phyloP scores from a whole-genome alignment of 2,888 invertebrate genomes.

The Drosophila borborema region DNA sequence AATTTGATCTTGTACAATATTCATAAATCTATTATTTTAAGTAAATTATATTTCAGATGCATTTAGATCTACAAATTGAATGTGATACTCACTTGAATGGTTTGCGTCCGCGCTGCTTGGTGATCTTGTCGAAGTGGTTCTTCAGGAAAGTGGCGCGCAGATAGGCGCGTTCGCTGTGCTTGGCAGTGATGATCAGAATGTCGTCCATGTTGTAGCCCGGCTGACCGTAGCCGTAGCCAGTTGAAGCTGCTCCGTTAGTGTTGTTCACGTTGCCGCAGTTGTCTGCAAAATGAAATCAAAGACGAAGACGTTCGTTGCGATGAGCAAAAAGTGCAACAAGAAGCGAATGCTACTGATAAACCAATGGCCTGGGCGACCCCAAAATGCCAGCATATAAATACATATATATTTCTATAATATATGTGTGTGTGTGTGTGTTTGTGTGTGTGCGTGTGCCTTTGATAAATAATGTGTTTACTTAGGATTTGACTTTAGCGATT shows the following conservation, averaged over 20 bases:
- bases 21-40: not conserved
- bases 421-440: not conserved
- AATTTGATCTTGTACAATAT: not conserved
- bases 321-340: slow-evolving; percentile 53
- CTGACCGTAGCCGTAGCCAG: slow-evolving; percentile 57
- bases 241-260: slow-evolving; percentile 64
- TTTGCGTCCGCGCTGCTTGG: slow-evolving; percentile 91
- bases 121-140: slow-evolving; percentile 93
- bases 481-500: slow-evolving; percentile 79
- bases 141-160: slow-evolving; percentile 93
- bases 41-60: not conserved
- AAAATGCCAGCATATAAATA: slow-evolving; percentile 15
- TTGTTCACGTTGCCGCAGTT: slow-evolving; percentile 84
- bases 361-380: slow-evolving; percentile 67
- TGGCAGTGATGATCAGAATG: slow-evolving; percentile 92
- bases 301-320: slow-evolving; percentile 26
- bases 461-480: slow-evolving; percentile 82
- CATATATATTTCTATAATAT: not conserved
- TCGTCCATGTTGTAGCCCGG: slow-evolving; percentile 89
- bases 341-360: slow-evolving; percentile 66
- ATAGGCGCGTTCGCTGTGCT: slow-evolving; percentile 91
- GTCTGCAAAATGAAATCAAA: slow-evolving; percentile 82
- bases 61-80: not conserved
- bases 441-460: slow-evolving; percentile 42
- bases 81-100: slow-evolving; percentile 89